Conservation (phyloP, 2,888 invertebrate genomes). For the Villa cingulata region DNA sequence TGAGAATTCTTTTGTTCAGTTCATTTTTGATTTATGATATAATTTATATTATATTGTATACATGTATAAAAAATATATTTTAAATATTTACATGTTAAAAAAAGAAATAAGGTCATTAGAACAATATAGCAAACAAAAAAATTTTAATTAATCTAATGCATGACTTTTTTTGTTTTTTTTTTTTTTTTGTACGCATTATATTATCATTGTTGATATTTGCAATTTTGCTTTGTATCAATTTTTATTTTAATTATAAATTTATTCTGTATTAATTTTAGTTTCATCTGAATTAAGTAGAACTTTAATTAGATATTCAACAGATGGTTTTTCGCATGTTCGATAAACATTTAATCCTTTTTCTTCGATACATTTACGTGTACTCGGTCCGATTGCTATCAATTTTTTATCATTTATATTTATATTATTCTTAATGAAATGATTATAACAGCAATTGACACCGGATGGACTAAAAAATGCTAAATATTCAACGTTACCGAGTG, state of each 20-base stretch:
- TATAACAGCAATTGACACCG: conserved; percentile 38
- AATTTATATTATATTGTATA: no score
- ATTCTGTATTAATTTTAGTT: conserved; percentile 14
- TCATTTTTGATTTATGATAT: no score
- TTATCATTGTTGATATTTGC: no score
- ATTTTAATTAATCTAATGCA: no score
- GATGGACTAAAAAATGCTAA: conserved; percentile 47
- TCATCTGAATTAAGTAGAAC: conserved; percentile 31
- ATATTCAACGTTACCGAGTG: conserved; percentile 37
- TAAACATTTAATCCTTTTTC: conserved; percentile 34
- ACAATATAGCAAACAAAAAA: no score
- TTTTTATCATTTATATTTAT: conserved; percentile 29
- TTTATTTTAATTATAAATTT: not conserved
- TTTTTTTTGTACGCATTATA: no score
- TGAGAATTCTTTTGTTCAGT: no score
- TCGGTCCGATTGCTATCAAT: conserved; percentile 44
- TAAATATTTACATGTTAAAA: no score
- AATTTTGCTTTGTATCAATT: no score
- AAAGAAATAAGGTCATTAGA: no score
- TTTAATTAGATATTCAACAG: conserved; percentile 39
- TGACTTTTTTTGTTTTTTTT: no score
- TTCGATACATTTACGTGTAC: conserved; percentile 40
- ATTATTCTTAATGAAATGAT: conserved; percentile 32
- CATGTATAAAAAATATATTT: no score
- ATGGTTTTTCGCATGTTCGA: conserved; percentile 40